Conservation (phyloP, 2,888 invertebrate species). For the Parnassius mnemosyne region DNA sequence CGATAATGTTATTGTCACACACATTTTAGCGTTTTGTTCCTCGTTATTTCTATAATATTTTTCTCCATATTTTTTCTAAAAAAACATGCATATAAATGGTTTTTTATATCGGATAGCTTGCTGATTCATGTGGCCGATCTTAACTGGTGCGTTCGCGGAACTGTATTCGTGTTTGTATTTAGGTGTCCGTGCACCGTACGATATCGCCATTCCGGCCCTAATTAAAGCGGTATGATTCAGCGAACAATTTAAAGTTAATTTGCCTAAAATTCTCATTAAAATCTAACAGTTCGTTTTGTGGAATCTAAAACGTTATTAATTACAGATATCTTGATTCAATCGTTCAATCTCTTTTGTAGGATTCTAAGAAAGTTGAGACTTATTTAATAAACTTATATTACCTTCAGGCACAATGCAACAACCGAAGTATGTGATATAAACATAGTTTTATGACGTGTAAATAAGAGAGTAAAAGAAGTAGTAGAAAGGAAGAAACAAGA, state of each 20-base stretch:
- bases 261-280: slow-evolving; percentile 62
- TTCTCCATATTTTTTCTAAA: too few relatives aligned
- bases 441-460: too few relatives aligned
- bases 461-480: too few relatives aligned
- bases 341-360: slow-evolving; percentile 2
- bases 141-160: slow-evolving; percentile 54
- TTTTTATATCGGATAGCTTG: not conserved
- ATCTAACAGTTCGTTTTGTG: slow-evolving; percentile 49
- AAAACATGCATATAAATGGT: too few relatives aligned
- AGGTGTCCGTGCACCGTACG: slow-evolving; percentile 50
- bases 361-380: not conserved
- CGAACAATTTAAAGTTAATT: slow-evolving; percentile 53
- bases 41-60: too few relatives aligned
- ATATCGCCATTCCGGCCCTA: slow-evolving; percentile 67
- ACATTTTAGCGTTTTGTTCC: too few relatives aligned
- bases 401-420: too few relatives aligned
- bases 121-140: not conserved
- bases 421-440: too few relatives aligned
- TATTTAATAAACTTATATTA: not conserved
- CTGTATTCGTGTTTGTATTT: slow-evolving; percentile 49
- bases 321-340: slow-evolving; percentile 23
- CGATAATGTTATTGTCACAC: too few relatives aligned
- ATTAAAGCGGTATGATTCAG: slow-evolving; percentile 69
- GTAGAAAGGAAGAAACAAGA: too few relatives aligned
- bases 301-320: slow-evolving; percentile 32